Percentiles rank a stretch among this genome's conserved stretches.
Evolutionary conservation across 2,113 vertebrate genomes (phyloP).

Genomic region (Donacobius atricapilla): DNA sequence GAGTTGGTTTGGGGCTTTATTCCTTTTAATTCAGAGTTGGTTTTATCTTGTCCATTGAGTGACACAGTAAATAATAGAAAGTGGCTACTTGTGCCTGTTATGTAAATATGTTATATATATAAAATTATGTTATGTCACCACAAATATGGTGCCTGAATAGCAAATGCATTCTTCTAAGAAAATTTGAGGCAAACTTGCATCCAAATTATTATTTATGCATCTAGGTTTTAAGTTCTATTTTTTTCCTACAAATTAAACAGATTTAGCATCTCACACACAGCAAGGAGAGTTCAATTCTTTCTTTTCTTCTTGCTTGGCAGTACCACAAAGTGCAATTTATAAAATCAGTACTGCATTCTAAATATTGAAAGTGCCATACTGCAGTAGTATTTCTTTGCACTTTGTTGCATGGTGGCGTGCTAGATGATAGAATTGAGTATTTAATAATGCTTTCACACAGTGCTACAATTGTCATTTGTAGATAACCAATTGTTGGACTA

Average conservation of each 20-base stretch:
- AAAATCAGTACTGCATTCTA: slow-evolving; percentile 8
- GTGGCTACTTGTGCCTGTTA: background rate
- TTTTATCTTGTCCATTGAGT: slow-evolving; percentile 43
- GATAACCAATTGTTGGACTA: background rate
- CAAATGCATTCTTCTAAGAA: slow-evolving; percentile 39
- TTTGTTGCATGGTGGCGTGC: background rate
- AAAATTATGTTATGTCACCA: slow-evolving; percentile 50
- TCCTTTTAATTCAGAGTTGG: background rate
- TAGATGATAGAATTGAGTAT: slow-evolving; percentile 4
- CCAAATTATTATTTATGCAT: slow-evolving; percentile 10
- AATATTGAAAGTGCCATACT: slow-evolving; percentile 19
- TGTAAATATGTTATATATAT: slow-evolving; percentile 55
- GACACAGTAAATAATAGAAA: slow-evolving; percentile 19
- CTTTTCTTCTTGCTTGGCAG: slow-evolving; percentile 38
- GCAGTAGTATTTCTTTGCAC: slow-evolving; percentile 43
- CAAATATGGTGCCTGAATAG: slow-evolving; percentile 35
- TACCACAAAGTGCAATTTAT: slow-evolving; percentile 33
- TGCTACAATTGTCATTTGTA: background rate
- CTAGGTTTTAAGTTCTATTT: slow-evolving; percentile 1
- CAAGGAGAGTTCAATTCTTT: background rate
- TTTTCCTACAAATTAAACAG: background rate
- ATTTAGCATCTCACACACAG: background rate
- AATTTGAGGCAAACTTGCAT: background rate
- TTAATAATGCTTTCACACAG: slow-evolving; percentile 9
- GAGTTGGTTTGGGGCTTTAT: background rate